Evolutionary conservation across 2,113 vertebrate genomes (phyloP).

Genomic region (Daphoenositta chrysoptera): DNA sequence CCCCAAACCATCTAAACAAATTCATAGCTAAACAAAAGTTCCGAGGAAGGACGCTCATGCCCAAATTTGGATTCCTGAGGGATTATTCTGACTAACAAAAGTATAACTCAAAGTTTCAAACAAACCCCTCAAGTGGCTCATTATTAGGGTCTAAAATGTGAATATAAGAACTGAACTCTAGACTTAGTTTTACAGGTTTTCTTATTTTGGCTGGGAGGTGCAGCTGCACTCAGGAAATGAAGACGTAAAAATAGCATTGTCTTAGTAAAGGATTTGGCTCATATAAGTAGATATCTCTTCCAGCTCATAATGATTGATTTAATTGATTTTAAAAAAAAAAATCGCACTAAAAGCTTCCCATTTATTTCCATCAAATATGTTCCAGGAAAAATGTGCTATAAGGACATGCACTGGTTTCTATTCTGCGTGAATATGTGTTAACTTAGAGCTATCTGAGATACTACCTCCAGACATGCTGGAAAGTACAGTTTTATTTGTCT

Average conservation of each 20-base stretch:
- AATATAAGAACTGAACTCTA: not conserved
- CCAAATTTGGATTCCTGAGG: not conserved
- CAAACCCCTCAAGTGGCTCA: accelerated
- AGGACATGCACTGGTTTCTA: not conserved
- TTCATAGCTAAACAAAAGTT: not conserved
- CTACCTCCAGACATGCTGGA: not conserved
- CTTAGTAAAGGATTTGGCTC: slow-evolving; percentile 30
- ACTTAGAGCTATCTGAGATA: not conserved
- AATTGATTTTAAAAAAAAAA: not conserved
- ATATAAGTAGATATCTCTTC: not conserved
- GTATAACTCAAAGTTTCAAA: not conserved
- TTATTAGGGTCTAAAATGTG: not conserved
- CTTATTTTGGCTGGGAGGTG: not conserved
- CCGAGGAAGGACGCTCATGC: not conserved
- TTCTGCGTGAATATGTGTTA: not conserved
- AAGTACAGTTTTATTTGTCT: not conserved
- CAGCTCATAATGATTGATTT: not conserved
- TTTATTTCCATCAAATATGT: not conserved
- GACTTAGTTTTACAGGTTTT: not conserved
- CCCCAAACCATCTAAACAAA: not conserved
- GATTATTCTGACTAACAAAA: not conserved
- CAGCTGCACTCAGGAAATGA: slow-evolving; percentile 42
- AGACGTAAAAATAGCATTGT: slow-evolving; percentile 29
- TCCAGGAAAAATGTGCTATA: not conserved
- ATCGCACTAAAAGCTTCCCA: not conserved